A percentile compares a stretch with the other conserved stretches of the same genome.
phyloP scores from a whole-genome alignment of 2,113 vertebrate genomes.

The Todiramphus saurophagus region DNA sequence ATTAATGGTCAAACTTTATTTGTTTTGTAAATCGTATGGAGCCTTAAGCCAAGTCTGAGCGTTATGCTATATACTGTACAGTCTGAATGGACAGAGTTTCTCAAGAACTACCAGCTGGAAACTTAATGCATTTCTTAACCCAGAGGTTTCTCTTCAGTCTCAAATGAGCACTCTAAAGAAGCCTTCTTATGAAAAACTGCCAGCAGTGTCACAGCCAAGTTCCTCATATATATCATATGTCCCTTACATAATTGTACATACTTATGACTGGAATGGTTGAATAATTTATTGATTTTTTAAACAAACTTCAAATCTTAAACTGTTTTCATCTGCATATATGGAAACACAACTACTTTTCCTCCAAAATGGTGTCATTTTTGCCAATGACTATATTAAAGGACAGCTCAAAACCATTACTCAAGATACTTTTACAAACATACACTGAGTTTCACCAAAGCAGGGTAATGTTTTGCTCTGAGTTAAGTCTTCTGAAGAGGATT shows the following conservation, averaged over 20 bases:
- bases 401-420: not conserved
- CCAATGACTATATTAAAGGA: not conserved
- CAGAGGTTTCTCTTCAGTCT: not conserved
- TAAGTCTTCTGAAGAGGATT: constrained; percentile 1
- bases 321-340: not conserved
- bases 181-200: not conserved
- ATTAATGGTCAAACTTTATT: not conserved
- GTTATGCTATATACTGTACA: not conserved
- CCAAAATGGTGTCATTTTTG: not conserved
- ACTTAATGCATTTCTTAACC: not conserved
- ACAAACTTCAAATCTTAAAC: not conserved
- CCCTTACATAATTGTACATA: not conserved
- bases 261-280: not conserved
- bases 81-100: not conserved
- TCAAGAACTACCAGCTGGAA: not conserved
- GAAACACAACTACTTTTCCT: not conserved
- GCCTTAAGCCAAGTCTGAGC: not conserved
- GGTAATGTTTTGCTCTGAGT: not conserved
- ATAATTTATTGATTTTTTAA: not conserved
- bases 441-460: not conserved
- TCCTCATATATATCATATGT: not conserved
- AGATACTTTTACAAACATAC: not conserved
- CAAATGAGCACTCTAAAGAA: not conserved
- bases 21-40: not conserved
- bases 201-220: not conserved